Evolutionary conservation across 2,113 vertebrate species (phyloP).

Genomic region (Candoia aspera): DNA sequence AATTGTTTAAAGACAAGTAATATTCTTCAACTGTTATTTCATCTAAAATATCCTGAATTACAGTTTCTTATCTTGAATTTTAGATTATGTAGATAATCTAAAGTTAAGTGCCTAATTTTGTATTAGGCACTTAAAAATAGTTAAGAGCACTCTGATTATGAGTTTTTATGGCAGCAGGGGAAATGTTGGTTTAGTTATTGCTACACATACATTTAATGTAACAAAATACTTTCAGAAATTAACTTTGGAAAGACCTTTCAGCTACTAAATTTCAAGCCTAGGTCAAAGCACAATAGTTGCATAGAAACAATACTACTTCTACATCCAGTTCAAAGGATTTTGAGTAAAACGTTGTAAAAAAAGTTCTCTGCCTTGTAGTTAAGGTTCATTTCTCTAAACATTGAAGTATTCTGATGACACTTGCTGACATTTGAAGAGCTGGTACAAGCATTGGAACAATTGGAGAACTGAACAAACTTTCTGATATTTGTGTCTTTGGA

Average conservation of each 20-base stretch:
- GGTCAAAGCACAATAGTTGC: neutral
- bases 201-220: accelerated
- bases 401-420: neutral
- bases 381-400: neutral
- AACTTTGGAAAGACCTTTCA: neutral
- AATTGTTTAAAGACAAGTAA: conserved; percentile 23
- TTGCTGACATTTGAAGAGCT: neutral
- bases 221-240: neutral
- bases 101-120: too few species aligned
- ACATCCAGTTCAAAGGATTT: neutral
- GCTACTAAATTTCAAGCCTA: neutral
- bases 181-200: neutral
- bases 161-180: neutral
- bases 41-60: neutral
- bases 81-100: neutral
- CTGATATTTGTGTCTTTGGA: neutral
- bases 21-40: neutral
- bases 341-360: neutral
- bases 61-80: neutral
- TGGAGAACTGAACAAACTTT: neutral
- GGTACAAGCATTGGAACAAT: neutral
- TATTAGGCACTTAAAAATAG: neutral
- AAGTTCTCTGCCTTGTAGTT: neutral
- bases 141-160: neutral
- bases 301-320: neutral